Evolutionary conservation across 2,797 vertebrate species (phyloP).

Genomic region (Malurus splendens): DNA sequence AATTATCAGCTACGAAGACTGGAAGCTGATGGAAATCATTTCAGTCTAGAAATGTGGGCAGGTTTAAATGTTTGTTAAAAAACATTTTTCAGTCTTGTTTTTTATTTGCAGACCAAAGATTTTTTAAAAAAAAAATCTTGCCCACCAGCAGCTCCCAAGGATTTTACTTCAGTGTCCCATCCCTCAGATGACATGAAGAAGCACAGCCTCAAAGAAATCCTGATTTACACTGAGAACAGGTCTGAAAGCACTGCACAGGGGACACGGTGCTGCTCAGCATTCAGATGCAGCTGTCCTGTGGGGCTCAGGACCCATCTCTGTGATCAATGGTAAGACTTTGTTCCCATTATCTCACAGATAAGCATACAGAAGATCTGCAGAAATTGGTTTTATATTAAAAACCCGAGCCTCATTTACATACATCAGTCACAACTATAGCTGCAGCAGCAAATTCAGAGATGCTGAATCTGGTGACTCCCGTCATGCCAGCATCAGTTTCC

Average conservation of each 20-base stretch:
- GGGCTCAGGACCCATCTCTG: not conserved
- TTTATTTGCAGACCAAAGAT: not conserved
- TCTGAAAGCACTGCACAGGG: not conserved
- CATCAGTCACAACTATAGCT: not conserved
- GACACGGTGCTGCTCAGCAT: rapidly evolving
- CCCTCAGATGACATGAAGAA: not conserved
- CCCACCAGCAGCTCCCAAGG: not conserved
- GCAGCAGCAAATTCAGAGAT: not conserved
- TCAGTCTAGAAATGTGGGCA: not conserved
- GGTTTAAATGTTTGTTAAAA: not conserved
- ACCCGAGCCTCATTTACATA: not conserved
- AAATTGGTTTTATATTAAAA: not conserved
- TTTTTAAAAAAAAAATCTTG: not conserved
- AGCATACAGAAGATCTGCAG: not conserved
- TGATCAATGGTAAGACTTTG: not conserved
- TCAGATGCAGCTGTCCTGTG: not conserved
- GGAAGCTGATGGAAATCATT: not conserved
- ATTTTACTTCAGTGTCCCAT: not conserved
- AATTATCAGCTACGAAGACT: not conserved
- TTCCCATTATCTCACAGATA: not conserved
- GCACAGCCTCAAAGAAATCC: not conserved
- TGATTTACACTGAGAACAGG: not conserved
- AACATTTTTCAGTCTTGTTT: not conserved
- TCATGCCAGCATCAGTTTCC: not conserved
- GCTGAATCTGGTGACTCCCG: not conserved